Evolutionary conservation across 2,113 vertebrate genomes (phyloP), one percentile per base, ranked within the genome.

Genomic region (Catagonus wagneri): DNA sequence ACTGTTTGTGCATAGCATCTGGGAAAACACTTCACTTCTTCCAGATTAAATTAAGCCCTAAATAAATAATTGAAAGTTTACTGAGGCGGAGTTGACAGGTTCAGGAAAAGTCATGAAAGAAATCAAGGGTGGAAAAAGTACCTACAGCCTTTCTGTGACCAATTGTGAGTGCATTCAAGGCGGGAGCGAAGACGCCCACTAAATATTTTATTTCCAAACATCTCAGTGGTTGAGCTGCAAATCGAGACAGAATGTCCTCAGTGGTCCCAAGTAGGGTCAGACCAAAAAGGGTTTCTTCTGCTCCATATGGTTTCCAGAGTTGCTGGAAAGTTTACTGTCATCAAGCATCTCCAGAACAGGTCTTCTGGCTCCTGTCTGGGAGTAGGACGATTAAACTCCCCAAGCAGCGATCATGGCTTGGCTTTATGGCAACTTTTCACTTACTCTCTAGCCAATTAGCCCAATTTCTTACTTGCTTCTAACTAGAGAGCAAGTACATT

Each of bases 21-120:
- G 66, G 92, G 34, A 14, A 87, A 14, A 87, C 54, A 89, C 68
- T 54, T 89, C 39, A n/a, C 86, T 94, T 76, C 80, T 91, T 96
- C 8, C 14, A 92, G 29, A 71, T 89, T 93, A 68, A 89, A 36
- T 44, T 14, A 76, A 68, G 6, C 10, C 29, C 74, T 39, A 17
- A 63, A 3, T 39, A 17, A 63, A 3, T 93, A 94, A 81, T n/a
- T 93, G n/a, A 88, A 94, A 76, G 27, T 44, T 89, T 92, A 69
- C 25, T 36, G 15, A 85, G 9, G 10, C 79, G 54, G 54, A 74
- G 8, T 91, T 16, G 61, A 11, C 71, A 85, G 52, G 74, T 83
- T 6, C 13, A 81, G 58, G 60, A 54, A 87, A 69, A 90, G 60
- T 54, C 89, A 32, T 75, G 14, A 50, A 75, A 79, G 34, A 93